Conservation (phyloP, 1,140 invertebrate species). For the Chelonus insularis region DNA sequence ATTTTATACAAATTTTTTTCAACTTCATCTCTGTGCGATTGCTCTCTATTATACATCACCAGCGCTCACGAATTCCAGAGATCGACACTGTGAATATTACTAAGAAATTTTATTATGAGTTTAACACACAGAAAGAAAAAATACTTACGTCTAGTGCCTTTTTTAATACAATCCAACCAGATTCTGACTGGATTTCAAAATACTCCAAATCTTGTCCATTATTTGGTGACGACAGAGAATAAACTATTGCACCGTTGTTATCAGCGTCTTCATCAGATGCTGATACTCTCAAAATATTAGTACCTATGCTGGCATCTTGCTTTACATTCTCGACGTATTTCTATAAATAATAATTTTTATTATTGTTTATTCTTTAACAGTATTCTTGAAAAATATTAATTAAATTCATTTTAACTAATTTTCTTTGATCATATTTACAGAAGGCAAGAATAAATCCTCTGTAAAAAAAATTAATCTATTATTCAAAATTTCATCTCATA, state of each 20-base stretch:
- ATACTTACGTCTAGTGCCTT: slow-evolving; percentile 94
- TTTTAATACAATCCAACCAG: slow-evolving; percentile 93
- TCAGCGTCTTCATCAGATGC: slow-evolving; percentile 95
- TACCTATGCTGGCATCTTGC: slow-evolving; percentile 93
- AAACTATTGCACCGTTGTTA: slow-evolving; percentile 93
- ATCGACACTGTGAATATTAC: slow-evolving; percentile 17
- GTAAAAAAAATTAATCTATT: too few relatives aligned
- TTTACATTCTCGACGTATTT: slow-evolving; percentile 97
- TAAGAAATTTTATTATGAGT: slow-evolving; percentile 20
- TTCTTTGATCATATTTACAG: too few relatives aligned
- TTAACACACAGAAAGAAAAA: slow-evolving; percentile 27
- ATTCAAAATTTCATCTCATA: too few relatives aligned
- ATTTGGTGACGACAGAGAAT: slow-evolving; percentile 82
- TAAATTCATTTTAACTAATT: too few relatives aligned
- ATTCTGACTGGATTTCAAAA: slow-evolving; percentile 94
- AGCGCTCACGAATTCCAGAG: too few relatives aligned
- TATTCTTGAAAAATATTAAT: too few relatives aligned
- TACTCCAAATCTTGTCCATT: slow-evolving; percentile 87
- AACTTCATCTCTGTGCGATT: too few relatives aligned
- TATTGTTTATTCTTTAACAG: too few relatives aligned
- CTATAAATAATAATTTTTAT: slow-evolving; percentile 59
- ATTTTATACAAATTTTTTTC: too few relatives aligned
- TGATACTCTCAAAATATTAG: slow-evolving; percentile 90
- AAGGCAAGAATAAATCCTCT: too few relatives aligned
- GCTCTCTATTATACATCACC: too few relatives aligned